Evolutionary conservation across 2,888 invertebrate genomes (phyloP), one percentile per base, ranked within the genome.

Genomic region (Cantharis flavilabris): DNA sequence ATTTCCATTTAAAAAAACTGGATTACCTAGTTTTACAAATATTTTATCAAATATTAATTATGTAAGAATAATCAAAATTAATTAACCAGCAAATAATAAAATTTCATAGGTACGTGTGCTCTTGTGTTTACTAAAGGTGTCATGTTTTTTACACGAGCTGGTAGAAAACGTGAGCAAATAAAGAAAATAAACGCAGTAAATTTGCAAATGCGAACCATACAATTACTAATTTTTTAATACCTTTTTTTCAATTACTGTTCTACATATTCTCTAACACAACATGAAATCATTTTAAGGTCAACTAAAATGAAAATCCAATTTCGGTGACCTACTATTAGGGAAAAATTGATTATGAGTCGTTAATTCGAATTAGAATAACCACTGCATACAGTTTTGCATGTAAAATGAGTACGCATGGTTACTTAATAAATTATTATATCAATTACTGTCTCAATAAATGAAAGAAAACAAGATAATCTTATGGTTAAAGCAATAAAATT

Each of bases 81-180:
- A 49, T 49, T 49, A 49, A 49, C 49, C 49, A 49, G 49, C 13
- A n/a, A n/a, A 49, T 9, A 49, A 70, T 70, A 14, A 20, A 70
- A 28, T 70, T 70, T 70, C 28, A 70, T 30, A 30, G 28, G 28
- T 30, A 75, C 75, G 76, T 77, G 73, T 67, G 70, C 71, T 71
- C 62, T 49, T 63, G 18, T 80, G 81, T 81, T 81, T 81, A 80
- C 65, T 71, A 72, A 71, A 80, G 80, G 76, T 76, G 77, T 79
- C 81, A 80, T 77, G 81, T 77, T 76, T 70, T 67, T 73, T 70
- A 70, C 72, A 77, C 77, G 72, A 77, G 75, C 62, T 69, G 14
- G n/a, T 71, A 69, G 62, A 69, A 73, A 73, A 80, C 80, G 80
- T 80, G 80, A 76, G 77, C 69, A 75, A 79, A 75, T 23, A 67